These are phyloP conservation scores for Pristionchus fissidentatus DNA, from an alignment of 2,888 invertebrate genomes.

Conservation along the genomic window DNA sequence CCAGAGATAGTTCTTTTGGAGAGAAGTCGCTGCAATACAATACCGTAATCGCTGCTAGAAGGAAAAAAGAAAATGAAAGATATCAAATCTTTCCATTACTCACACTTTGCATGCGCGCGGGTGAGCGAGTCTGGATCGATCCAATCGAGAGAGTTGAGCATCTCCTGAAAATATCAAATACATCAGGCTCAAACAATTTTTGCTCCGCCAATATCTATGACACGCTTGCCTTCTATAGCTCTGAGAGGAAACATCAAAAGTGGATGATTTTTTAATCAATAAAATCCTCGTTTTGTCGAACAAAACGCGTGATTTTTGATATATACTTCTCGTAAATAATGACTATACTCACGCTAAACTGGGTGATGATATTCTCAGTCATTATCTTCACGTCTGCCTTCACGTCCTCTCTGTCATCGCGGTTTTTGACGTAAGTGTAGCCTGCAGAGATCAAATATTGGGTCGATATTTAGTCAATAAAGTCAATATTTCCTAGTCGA, in stretches of 20 bases:
- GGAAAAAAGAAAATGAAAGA: background rate
- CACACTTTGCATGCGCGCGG: conserved; percentile 31
- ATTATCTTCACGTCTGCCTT: conserved; percentile 51
- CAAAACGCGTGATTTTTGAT: too few relatives aligned
- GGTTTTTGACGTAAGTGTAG: conserved; percentile 56
- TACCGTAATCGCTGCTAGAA: background rate
- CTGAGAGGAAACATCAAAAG: background rate
- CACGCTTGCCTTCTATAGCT: too few relatives aligned
- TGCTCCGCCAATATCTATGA: conserved; percentile 59
- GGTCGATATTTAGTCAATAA: background rate
- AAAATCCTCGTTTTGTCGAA: background rate
- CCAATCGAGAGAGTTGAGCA: conserved; percentile 34
- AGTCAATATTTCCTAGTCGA: background rate
- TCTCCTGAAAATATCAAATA: background rate
- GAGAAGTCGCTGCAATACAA: conserved; percentile 21
- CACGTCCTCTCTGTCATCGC: conserved; percentile 50
- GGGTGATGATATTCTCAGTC: conserved; percentile 52
- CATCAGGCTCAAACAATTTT: conserved; percentile 54
- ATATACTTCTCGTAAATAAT: background rate
- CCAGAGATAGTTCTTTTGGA: conserved; percentile 21
- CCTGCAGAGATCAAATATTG: conserved; percentile 36
- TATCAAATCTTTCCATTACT: background rate
- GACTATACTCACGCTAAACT: conserved; percentile 46
- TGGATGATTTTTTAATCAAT: background rate
- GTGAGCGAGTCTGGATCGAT: conserved; percentile 27